Base-by-base conservation (phyloP, 2,797 vertebrate genomes). In the Sebastes iracundus region DNA sequence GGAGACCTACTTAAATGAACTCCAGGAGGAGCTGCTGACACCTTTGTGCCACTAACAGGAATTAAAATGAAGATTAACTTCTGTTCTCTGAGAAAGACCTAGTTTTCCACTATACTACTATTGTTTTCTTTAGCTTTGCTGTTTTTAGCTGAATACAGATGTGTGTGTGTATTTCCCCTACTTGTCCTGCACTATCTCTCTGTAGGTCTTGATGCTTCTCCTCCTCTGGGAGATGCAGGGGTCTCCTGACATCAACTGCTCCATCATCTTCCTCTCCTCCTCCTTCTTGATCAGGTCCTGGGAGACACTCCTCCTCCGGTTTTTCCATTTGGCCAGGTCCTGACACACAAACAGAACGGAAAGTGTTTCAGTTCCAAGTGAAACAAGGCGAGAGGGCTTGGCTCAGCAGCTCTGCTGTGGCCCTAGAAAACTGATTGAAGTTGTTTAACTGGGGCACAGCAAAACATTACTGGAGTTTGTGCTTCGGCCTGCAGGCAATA, bases 201-300 rank as follows among this genome's bases (percentile, higher is more conserved):
- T 94, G 95, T 99, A 99, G 18, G 99, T 99, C 95, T 99, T 99
- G 93, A 99, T 97, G 93, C 97, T 99, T 95, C 96, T 98, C 86
- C 97, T 97, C 79, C 98, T 96, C 62, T 96, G 96, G 5, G 95
- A 92, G 0, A n/a, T 66, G 25, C 92, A 93, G 0, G 90, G 82
- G 12, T 94, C 96, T 60, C 95, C 97, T 30, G 95, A 92, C 94
- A 99, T 83, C 69, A 99, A 58, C 69, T 88, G 96, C 93, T 99
- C 98, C 97, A 99, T 98, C 95, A 96, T 97, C 92, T 98, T 99
- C 88, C 99, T 97, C 92, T 99, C 97, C 69, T 99, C 97, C 87
- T 99, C 98, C 93, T 99, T 99, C 93, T 98, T 99, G 83, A 99
- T 97, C 82, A 99, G 94, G 88, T 99, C 99, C 86, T 99, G 99